Evolutionary conservation across 2,797 vertebrate species (phyloP).

Genomic region (Neomorphus geoffroyi): DNA sequence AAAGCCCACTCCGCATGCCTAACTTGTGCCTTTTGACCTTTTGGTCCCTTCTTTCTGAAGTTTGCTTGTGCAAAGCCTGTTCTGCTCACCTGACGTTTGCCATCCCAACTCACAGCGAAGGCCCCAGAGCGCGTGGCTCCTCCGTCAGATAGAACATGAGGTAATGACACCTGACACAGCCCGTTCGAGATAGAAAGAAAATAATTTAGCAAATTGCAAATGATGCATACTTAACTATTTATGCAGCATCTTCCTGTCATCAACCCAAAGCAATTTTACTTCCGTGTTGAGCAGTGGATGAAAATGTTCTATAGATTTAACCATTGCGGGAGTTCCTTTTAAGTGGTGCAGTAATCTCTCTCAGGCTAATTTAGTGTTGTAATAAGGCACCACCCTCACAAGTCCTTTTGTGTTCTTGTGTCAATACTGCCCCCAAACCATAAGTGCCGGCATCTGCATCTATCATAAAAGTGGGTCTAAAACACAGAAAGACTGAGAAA

Average conservation of each 20-base stretch:
- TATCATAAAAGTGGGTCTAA: conserved; percentile 55
- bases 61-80: not conserved
- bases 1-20: not conserved
- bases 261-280: conserved; percentile 70
- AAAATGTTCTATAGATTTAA: conserved; percentile 70
- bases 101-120: rapidly evolving
- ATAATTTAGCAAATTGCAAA: conserved; percentile 71
- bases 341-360: conserved; percentile 64
- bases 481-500: not conserved
- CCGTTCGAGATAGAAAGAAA: conserved; percentile 65
- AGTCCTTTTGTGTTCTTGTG: conserved; percentile 69
- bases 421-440: conserved; percentile 73
- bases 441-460: conserved; percentile 68
- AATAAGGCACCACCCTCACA: conserved; percentile 68
- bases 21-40: not conserved
- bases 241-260: conserved; percentile 72
- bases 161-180: conserved; percentile 59
- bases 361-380: conserved; percentile 66
- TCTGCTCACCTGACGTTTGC: not conserved
- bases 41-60: not conserved
- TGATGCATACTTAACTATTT: conserved; percentile 71
- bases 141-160: not conserved
- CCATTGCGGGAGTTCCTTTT: conserved; percentile 63
- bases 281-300: conserved; percentile 62
- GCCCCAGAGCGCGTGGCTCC: not conserved